phyloP scores from a whole-genome alignment of 2,113 vertebrate species.

The Hippocampus abdominalis region DNA sequence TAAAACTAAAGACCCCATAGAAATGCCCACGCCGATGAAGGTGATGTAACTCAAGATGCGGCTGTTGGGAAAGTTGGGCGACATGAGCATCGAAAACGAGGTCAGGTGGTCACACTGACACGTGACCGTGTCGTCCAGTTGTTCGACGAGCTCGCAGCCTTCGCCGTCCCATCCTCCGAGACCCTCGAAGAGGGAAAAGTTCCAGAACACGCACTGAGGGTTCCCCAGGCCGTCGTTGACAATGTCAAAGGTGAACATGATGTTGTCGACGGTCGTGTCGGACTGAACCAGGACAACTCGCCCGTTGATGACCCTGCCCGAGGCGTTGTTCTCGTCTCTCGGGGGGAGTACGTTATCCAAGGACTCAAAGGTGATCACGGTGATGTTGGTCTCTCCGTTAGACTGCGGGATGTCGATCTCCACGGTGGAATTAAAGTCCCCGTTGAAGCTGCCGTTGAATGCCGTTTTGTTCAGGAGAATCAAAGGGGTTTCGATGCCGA shows the following conservation, averaged over 20 bases:
- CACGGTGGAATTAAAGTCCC: constrained; percentile 36
- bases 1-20: constrained; percentile 74
- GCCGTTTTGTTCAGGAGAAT: constrained; percentile 46
- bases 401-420: constrained; percentile 30
- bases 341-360: constrained; percentile 64
- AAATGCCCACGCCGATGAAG: constrained; percentile 75
- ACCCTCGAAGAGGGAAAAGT: constrained; percentile 59
- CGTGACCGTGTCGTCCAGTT: neutral
- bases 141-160: constrained; percentile 29
- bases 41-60: constrained; percentile 62
- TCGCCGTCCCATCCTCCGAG: constrained; percentile 65
- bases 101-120: constrained; percentile 84
- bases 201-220: constrained; percentile 77
- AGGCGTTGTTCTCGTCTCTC: neutral
- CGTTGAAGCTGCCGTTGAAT: constrained; percentile 23
- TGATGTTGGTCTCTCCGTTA: constrained; percentile 11
- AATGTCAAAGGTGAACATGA: constrained; percentile 70
- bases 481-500: neutral
- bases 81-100: constrained; percentile 87
- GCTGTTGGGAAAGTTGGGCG: constrained; percentile 35
- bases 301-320: constrained; percentile 58
- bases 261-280: constrained; percentile 28
- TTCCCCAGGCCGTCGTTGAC: constrained; percentile 43
- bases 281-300: constrained; percentile 71
- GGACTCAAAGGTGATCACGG: constrained; percentile 47